Conservation (phyloP, 2,113 vertebrate genomes). For the Nesospiza acunhae region DNA sequence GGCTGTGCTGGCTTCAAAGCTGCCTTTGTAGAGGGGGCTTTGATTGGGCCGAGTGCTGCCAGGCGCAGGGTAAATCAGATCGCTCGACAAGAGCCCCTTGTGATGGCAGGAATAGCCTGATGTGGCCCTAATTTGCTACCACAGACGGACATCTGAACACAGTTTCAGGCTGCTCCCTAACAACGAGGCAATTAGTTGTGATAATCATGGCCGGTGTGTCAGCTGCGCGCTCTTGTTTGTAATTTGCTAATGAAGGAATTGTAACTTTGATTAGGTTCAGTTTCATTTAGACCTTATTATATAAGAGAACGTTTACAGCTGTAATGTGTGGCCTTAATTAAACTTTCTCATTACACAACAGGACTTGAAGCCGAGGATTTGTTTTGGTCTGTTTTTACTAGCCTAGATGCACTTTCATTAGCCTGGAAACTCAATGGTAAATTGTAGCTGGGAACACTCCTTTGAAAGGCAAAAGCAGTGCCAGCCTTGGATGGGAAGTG, state of each 20-base stretch:
- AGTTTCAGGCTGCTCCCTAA: slow-evolving; percentile 78
- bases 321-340: slow-evolving; percentile 85
- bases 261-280: slow-evolving; percentile 90
- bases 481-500: background rate
- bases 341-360: slow-evolving; percentile 82
- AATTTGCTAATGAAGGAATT: slow-evolving; percentile 97
- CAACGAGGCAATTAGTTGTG: slow-evolving; percentile 92
- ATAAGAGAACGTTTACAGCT: slow-evolving; percentile 82
- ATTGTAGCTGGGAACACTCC: background rate
- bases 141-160: slow-evolving; percentile 81
- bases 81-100: slow-evolving; percentile 78
- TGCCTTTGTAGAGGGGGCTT: slow-evolving; percentile 79
- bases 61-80: slow-evolving; percentile 71
- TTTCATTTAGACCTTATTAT: slow-evolving; percentile 88
- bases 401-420: slow-evolving; percentile 68
- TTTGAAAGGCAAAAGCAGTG: background rate
- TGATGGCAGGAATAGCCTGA: slow-evolving; percentile 78
- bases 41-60: slow-evolving; percentile 80
- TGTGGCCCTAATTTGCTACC: slow-evolving; percentile 80
- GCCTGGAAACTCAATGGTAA: slow-evolving; percentile 21
- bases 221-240: slow-evolving; percentile 88
- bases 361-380: slow-evolving; percentile 71
- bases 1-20: slow-evolving; percentile 81
- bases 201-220: slow-evolving; percentile 87
- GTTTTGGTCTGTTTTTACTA: slow-evolving; percentile 73